A percentile compares a stretch with the other conserved stretches of the same genome.
Evolutionary conservation across 2,888 invertebrate species (phyloP).

Genomic region (Erpobdella octoculata): DNA sequence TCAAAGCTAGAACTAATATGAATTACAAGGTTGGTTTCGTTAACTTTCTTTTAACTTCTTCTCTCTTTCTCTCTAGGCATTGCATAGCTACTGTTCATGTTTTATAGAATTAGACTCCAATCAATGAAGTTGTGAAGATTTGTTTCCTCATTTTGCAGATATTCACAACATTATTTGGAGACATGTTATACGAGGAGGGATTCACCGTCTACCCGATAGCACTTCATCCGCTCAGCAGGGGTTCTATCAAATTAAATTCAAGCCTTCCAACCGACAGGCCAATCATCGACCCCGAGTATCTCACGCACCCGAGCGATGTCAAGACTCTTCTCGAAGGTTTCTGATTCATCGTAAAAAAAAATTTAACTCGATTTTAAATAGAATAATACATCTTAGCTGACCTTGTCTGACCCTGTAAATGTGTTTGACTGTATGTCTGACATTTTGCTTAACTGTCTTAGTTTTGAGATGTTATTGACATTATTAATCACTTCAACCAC

Average conservation of each 20-base stretch:
- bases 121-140: too few relatives aligned
- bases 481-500: neutral
- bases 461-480: neutral
- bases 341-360: neutral
- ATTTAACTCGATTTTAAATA: neutral
- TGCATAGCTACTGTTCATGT: too few relatives aligned
- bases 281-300: constrained; percentile 79
- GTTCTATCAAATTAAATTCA: constrained; percentile 67
- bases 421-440: neutral
- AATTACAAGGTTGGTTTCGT: constrained; percentile 27
- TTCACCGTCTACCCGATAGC: constrained; percentile 57
- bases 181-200: constrained; percentile 33
- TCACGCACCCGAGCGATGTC: constrained; percentile 60
- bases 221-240: constrained; percentile 70
- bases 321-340: constrained; percentile 70
- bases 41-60: too few relatives aligned
- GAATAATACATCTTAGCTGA: neutral
- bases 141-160: too few relatives aligned
- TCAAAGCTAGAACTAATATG: constrained; percentile 24
- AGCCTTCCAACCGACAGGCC: constrained; percentile 69
- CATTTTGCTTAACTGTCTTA: too few relatives aligned
- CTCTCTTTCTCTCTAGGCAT: too few relatives aligned
- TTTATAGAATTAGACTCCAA: too few relatives aligned
- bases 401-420: neutral
- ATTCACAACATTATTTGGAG: constrained; percentile 33